Evolutionary conservation across 2,888 invertebrate species (phyloP).

Genomic region (Apamea epomidion): DNA sequence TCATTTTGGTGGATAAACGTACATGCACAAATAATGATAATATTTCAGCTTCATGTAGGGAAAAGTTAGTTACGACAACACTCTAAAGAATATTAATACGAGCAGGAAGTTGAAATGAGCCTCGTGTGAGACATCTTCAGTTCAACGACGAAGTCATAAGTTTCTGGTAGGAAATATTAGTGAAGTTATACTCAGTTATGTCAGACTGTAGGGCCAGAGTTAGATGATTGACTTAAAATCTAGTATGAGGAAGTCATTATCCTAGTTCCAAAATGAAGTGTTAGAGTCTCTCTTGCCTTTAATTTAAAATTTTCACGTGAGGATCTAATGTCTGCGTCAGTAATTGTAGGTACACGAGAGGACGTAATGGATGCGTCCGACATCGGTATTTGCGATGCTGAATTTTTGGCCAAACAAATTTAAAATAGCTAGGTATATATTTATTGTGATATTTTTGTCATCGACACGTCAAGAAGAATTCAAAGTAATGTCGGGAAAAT

Average conservation of each 20-base stretch:
- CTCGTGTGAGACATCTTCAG: neutral
- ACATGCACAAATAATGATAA: neutral
- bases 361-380: neutral
- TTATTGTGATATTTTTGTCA: neutral
- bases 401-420: neutral
- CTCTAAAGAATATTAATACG: neutral
- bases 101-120: conserved; percentile 9
- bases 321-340: neutral
- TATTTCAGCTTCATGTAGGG: neutral
- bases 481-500: neutral
- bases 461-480: neutral
- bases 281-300: neutral
- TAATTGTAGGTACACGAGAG: neutral
- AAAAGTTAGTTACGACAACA: neutral
- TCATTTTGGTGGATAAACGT: too few relatives aligned
- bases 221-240: conserved; percentile 10
- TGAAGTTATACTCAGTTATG: neutral
- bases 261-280: too few relatives aligned
- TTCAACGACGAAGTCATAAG: conserved; percentile 18
- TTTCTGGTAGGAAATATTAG: neutral
- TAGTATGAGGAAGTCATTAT: neutral
- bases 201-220: conserved; percentile 2
- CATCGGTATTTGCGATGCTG: neutral
- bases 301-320: neutral
- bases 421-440: neutral